Evolutionary conservation across 1,140 invertebrate genomes (phyloP), one percentile per base, ranked within the genome.

Genomic region (Dreissena rostriformis): DNA sequence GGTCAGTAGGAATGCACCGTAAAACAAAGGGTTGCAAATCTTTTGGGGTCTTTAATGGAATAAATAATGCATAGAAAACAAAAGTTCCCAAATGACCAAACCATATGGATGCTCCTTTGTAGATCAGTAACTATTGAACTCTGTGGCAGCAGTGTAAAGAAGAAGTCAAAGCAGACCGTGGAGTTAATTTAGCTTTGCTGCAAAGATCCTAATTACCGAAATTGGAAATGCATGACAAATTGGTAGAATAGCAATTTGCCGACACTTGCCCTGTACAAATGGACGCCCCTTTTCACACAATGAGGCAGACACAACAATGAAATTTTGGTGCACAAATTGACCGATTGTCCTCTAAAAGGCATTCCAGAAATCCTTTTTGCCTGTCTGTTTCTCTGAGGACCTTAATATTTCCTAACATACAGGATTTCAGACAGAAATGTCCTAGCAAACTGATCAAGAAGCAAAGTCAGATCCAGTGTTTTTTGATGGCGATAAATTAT

Each of bases 71-170:
- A 81, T 39, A 24, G 79, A 72, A 81, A 81, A 29, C 22, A 81
- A 81, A 66, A 55, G 55, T 39, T 52, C 53, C 24, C 39, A 61
- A 81, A 72, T 81, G 71, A 68, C 49, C 39, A 82, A 82, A 82
- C 72, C 80, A 82, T 82, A 82, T 82, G 80, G 39, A 82, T 65
- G 29, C 55, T 55, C 28, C 80, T 75, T 82, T 82, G 80, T 82
- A 82, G 49, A 28, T 61, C 22, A n/a, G 17, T 24, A 24, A 39
- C 39, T 39, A 39, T 39, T 39, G 39, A 39, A 39, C 39, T 39
- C 39, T 39, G 39, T 39, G 39, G 39, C 39, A 81, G 66, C 49
- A 80, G 68, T 71, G 11, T 28, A 11, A 65, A 28, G 24, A 24
- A 52, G 66, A n/a, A 65, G 26, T 65, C 75, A 77, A 77, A 67